phyloP scores from a whole-genome alignment of 1,140 invertebrate species.

The Drosophila pectinifera region DNA sequence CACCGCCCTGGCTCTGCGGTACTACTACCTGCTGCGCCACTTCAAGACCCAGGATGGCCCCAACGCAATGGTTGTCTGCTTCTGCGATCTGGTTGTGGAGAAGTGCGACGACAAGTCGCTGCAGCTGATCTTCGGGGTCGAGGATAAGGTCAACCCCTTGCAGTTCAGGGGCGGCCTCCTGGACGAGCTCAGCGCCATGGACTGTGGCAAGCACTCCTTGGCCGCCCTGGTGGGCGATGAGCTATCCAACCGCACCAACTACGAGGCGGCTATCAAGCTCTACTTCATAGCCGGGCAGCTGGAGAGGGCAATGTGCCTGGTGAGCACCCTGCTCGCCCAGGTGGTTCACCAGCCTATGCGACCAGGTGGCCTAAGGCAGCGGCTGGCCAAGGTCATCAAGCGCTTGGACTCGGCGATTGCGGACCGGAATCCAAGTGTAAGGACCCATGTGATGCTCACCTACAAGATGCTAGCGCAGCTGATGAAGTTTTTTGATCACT shows the following conservation, averaged over 20 bases:
- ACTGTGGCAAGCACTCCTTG: conserved; percentile 86
- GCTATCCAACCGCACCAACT: conserved; percentile 91
- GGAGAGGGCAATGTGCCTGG: conserved; percentile 90
- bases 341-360: conserved; percentile 89
- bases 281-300: conserved; percentile 86
- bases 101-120: conserved; percentile 88
- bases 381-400: conserved; percentile 85
- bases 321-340: conserved; percentile 89
- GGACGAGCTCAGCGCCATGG: conserved; percentile 87
- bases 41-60: conserved; percentile 90
- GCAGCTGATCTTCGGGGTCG: conserved; percentile 90
- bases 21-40: conserved; percentile 94
- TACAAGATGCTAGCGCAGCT: conserved; percentile 94
- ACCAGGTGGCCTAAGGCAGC: conserved; percentile 88
- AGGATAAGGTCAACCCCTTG: conserved; percentile 87
- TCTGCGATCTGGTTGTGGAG: conserved; percentile 93
- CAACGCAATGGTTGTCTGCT: conserved; percentile 93
- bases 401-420: conserved; percentile 81
- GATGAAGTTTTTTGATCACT: conserved; percentile 96
- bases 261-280: conserved; percentile 95
- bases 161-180: conserved; percentile 81
- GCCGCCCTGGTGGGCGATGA: conserved; percentile 89
- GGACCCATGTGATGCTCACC: conserved; percentile 87
- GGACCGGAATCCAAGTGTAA: conserved; percentile 74
- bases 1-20: conserved; percentile 94